Conservation (phyloP, 2,888 invertebrate genomes). For the Odontocerum albicorne region DNA sequence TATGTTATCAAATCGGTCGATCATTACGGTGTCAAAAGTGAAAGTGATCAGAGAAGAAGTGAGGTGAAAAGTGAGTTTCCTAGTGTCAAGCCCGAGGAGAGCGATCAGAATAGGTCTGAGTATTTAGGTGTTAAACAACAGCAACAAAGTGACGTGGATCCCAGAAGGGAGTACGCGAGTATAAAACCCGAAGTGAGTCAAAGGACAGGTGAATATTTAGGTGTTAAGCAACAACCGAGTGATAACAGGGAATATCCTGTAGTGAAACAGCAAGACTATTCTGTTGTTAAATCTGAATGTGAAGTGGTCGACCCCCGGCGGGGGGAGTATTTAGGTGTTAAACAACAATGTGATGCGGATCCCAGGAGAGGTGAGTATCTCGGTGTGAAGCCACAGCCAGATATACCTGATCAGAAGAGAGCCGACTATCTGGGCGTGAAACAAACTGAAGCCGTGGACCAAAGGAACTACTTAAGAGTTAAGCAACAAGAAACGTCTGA, state of each 20-base stretch:
- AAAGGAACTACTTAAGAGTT: slow-evolving; percentile 9
- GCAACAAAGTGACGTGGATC: background rate
- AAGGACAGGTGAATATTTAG: slow-evolving; percentile 6
- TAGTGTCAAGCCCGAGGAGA: slow-evolving; percentile 4
- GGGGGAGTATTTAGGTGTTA: slow-evolving; percentile 38
- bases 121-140: slow-evolving; percentile 7
- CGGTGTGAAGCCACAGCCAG: slow-evolving; percentile 38
- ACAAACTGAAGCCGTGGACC: background rate
- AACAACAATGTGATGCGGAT: slow-evolving; percentile 35
- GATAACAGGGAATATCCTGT: background rate
- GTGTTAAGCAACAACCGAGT: slow-evolving; percentile 13
- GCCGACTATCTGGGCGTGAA: slow-evolving; percentile 39
- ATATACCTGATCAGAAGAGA: slow-evolving; percentile 35
- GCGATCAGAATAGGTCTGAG: slow-evolving; percentile 11
- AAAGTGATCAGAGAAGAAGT: slow-evolving; percentile 14
- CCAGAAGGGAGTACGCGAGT: slow-evolving; percentile 2
- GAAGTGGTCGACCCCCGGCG: slow-evolving; percentile 11
- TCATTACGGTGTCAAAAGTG: slow-evolving; percentile 14
- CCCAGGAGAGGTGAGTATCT: slow-evolving; percentile 40
- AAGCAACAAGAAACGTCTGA: slow-evolving; percentile 6
- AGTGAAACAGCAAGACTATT: slow-evolving; percentile 6
- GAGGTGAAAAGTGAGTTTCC: slow-evolving; percentile 8
- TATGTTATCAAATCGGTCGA: slow-evolving; percentile 30
- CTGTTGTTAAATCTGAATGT: background rate
- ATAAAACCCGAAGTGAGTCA: slow-evolving; percentile 4